Conservation (phyloP, 2,797 vertebrate genomes). For the Etheostoma perlongum region DNA sequence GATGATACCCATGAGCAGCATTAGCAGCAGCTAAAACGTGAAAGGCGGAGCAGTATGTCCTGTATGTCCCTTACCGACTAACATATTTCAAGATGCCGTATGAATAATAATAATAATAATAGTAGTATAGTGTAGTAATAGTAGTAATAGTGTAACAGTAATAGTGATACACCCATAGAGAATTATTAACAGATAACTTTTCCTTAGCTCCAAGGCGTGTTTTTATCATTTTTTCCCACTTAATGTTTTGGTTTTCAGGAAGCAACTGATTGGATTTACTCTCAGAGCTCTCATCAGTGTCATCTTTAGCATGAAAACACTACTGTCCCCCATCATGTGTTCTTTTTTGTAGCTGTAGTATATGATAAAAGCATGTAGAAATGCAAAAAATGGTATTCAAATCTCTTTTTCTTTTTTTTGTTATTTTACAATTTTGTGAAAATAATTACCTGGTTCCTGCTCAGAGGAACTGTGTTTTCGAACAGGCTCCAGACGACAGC, state of each 20-base stretch:
- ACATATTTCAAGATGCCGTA: no score
- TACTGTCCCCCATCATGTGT: no score
- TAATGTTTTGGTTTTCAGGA: background rate
- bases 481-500: slow-evolving; percentile 88
- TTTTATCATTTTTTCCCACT: background rate
- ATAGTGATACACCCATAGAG: background rate
- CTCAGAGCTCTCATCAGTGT: background rate
- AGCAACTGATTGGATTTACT: background rate
- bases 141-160: no score
- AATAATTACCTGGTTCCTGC: slow-evolving; percentile 80
- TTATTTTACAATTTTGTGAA: background rate
- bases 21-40: no score
- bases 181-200: background rate
- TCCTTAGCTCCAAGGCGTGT: background rate
- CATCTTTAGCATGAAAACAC: background rate
- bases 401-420: no score
- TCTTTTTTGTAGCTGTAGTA: background rate
- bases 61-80: no score
- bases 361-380: background rate
- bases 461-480: slow-evolving; percentile 78
- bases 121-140: no score
- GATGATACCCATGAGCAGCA: no score
- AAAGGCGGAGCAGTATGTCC: no score
- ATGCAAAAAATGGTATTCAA: background rate
- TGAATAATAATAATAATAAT: no score